These are phyloP conservation scores for Plotosus lineatus DNA, from an alignment of 2,113 vertebrate genomes.

Conservation along the genomic window DNA sequence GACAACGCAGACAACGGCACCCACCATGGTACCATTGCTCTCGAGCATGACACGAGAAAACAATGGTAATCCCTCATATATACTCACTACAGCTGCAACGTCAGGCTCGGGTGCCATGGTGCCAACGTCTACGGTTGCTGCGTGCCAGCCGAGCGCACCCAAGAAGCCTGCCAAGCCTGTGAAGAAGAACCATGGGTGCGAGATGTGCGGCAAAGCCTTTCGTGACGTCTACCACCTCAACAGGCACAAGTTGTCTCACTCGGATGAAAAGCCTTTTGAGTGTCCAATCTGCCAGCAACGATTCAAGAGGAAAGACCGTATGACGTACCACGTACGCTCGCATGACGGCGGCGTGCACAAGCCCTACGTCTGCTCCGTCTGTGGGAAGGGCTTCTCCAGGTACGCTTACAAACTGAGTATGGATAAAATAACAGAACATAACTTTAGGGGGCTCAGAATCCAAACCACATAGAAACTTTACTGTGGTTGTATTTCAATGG, in stretches of 20 bases:
- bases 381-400: constrained; percentile 99
- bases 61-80: constrained; percentile 85
- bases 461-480: background rate
- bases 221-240: constrained; percentile 99
- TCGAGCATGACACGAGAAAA: constrained; percentile 90
- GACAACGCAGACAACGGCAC: constrained; percentile 86
- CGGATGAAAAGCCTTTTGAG: constrained; percentile 96
- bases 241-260: constrained; percentile 98
- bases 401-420: constrained; percentile 60
- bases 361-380: constrained; percentile 97
- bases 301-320: constrained; percentile 98
- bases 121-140: constrained; percentile 62
- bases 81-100: constrained; percentile 93
- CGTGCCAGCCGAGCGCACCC: constrained; percentile 76
- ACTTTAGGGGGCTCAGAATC: background rate
- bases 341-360: constrained; percentile 98
- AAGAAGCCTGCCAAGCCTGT: constrained; percentile 97
- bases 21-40: constrained; percentile 90
- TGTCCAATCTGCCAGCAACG: constrained; percentile 98
- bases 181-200: constrained; percentile 98
- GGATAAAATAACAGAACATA: background rate
- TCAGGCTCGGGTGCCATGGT: constrained; percentile 84
- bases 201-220: constrained; percentile 99
- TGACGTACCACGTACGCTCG: constrained; percentile 99
- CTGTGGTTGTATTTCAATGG: background rate